Base-by-base conservation (phyloP, 2,797 vertebrate genomes). In the Acanthurus leucopareius region DNA sequence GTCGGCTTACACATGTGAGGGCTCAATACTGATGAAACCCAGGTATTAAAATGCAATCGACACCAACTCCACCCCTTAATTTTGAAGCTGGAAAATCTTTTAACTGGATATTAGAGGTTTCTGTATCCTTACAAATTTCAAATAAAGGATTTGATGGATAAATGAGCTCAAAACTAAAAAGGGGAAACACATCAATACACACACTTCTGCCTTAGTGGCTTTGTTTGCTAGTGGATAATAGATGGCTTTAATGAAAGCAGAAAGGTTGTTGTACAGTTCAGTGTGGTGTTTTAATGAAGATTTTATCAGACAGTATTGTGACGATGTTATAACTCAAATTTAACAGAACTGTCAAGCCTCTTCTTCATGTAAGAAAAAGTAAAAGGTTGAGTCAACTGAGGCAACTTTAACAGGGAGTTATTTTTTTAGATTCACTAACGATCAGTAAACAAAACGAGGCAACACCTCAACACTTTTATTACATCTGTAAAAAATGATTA, bases 21-120 rank as follows among this genome's bases (percentile, higher is more conserved):
- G 66, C 19, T 75, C 38, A 1, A 78, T 73, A 73, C n/a, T 22
- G 52, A 73, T 73, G 38, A 66, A 66, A 45, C 62, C 47, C 38
- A 45, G 72, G 49, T 70, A 71, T 75, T 84, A 70, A 72, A 78
- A 79, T 16, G 45, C 32, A 63, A 80, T 4, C 25, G 32, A 86
- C 67, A 70, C 16, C 2, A 25, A 76, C 16, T 47, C 44, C 70
- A 35, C 44, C 17, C 49, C 48, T 53, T 59, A 25, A 63, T 73
- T 73, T 69, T 20, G 17, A 63, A 47, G 15, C 40, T 61, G 17
- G 57, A 58, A 69, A 85, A 72, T 48, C 6, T 13, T 83, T 86
- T 28, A 45, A 16, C 47, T 5, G 28, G 38, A 62, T 49, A 67
- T 62, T 53, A 49, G 14, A 1, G 10, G 28, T 44, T 48, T 59